A percentile compares a stretch with the other conserved stretches of the same genome.
Evolutionary conservation across 2,888 invertebrate genomes (phyloP).

Genomic region (Drosophila mayaguana): DNA sequence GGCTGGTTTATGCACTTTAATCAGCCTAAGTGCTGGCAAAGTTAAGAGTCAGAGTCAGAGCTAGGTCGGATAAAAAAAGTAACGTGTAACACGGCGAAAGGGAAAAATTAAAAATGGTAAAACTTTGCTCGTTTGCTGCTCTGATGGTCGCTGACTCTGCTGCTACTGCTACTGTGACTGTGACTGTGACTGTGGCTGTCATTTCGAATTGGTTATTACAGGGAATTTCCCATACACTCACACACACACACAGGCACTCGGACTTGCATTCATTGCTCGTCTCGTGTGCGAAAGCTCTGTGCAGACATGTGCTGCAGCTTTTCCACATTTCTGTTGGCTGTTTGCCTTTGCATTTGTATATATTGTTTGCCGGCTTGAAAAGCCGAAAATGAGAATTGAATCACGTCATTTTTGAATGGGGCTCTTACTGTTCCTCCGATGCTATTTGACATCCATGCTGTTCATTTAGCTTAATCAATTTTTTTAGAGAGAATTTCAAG

Average conservation of each 20-base stretch:
- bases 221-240: constrained; percentile 36
- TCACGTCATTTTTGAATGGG: constrained; percentile 29
- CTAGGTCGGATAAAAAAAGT: constrained; percentile 1
- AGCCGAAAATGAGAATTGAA: constrained; percentile 51
- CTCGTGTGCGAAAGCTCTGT: constrained; percentile 10
- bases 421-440: constrained; percentile 13
- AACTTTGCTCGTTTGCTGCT: constrained; percentile 63
- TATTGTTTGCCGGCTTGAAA: constrained; percentile 46
- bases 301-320: constrained; percentile 45
- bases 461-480: not conserved
- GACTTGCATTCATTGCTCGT: not conserved
- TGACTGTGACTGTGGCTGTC: constrained; percentile 48
- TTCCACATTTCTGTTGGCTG: constrained; percentile 8
- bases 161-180: constrained; percentile 45
- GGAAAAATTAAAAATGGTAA: constrained; percentile 68
- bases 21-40: constrained; percentile 72
- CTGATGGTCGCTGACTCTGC: constrained; percentile 36
- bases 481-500: not conserved
- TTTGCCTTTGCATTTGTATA: constrained; percentile 41
- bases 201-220: constrained; percentile 76
- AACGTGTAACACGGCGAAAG: constrained; percentile 22
- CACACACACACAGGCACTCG: constrained; percentile 17
- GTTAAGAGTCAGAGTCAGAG: constrained; percentile 1
- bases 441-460: constrained; percentile 7
- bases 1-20: constrained; percentile 71